Evolutionary conservation across 2,797 vertebrate species (phyloP).

Genomic region (Aldrovandia affinis): DNA sequence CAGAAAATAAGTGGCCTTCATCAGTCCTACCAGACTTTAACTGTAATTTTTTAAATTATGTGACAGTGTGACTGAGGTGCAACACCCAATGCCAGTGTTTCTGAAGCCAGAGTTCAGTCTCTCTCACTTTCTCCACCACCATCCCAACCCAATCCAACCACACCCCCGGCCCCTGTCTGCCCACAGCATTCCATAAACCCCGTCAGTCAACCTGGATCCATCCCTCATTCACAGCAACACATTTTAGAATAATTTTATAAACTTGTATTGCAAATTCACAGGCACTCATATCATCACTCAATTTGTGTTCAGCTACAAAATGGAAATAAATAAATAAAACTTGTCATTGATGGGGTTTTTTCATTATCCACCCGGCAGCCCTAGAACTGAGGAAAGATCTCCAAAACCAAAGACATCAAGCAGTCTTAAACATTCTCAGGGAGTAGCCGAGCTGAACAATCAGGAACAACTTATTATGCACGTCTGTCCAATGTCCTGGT

Average conservation of each 20-base stretch:
- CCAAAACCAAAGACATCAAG: neutral
- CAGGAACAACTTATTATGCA: neutral
- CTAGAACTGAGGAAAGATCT: neutral
- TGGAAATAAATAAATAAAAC: neutral
- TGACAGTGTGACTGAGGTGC: neutral
- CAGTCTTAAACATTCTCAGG: neutral
- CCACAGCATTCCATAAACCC: constrained; percentile 1
- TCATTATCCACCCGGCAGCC: neutral
- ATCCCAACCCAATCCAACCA: neutral
- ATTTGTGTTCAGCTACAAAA: constrained; percentile 21
- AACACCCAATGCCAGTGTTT: neutral
- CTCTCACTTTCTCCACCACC: neutral
- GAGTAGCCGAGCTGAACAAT: neutral
- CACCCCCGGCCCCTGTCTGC: neutral
- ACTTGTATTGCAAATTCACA: constrained; percentile 14
- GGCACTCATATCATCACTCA: constrained; percentile 12
- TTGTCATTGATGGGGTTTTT: neutral
- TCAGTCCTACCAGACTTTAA: neutral
- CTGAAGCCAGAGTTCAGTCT: neutral
- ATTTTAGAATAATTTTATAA: constrained; percentile 10
- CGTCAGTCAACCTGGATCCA: neutral
- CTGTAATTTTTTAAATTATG: neutral
- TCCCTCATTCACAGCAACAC: neutral
- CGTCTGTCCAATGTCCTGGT: neutral
- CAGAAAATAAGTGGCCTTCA: neutral